These are phyloP conservation scores for Halesus radiatus DNA, from an alignment of 1,140 invertebrate genomes.

Conservation along the genomic window DNA sequence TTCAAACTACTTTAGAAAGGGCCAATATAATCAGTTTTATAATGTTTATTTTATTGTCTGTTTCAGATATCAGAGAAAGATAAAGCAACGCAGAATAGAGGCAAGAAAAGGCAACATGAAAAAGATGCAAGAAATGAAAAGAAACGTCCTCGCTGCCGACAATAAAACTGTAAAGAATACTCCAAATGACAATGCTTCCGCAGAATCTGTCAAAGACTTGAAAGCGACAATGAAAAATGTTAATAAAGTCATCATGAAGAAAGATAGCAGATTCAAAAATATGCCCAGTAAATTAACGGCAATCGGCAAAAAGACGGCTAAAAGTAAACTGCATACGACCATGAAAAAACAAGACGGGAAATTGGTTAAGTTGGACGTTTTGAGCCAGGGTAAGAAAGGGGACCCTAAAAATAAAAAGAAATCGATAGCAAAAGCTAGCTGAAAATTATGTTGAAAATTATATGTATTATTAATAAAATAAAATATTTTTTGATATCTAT, in stretches of 20 bases:
- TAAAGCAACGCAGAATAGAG: slow-evolving; percentile 63
- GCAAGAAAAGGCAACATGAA: slow-evolving; percentile 68
- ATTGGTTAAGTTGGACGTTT: slow-evolving; percentile 27
- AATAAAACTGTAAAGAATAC: neutral
- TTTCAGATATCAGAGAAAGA: slow-evolving; percentile 66
- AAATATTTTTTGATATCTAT: no score
- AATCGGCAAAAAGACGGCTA: slow-evolving; percentile 66
- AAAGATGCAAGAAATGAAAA: slow-evolving; percentile 64
- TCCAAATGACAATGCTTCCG: neutral
- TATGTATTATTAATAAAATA: no score
- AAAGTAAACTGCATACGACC: slow-evolving; percentile 42
- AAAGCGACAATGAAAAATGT: slow-evolving; percentile 64
- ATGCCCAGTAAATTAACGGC: slow-evolving; percentile 70
- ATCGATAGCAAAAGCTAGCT: no score
- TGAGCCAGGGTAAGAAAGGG: neutral
- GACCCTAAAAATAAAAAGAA: slow-evolving; percentile 22
- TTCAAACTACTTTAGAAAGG: no score
- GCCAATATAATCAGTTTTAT: neutral
- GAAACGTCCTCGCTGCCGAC: slow-evolving; percentile 56
- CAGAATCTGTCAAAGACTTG: slow-evolving; percentile 54
- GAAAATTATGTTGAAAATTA: no score
- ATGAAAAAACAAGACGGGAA: slow-evolving; percentile 22
- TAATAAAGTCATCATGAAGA: slow-evolving; percentile 67
- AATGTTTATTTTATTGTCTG: slow-evolving; percentile 9
- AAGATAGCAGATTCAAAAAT: slow-evolving; percentile 68